Evolutionary conservation across 2,113 vertebrate species (phyloP), one percentile per base, ranked within the genome.

Genomic region (Phylloscopus trochilus): DNA sequence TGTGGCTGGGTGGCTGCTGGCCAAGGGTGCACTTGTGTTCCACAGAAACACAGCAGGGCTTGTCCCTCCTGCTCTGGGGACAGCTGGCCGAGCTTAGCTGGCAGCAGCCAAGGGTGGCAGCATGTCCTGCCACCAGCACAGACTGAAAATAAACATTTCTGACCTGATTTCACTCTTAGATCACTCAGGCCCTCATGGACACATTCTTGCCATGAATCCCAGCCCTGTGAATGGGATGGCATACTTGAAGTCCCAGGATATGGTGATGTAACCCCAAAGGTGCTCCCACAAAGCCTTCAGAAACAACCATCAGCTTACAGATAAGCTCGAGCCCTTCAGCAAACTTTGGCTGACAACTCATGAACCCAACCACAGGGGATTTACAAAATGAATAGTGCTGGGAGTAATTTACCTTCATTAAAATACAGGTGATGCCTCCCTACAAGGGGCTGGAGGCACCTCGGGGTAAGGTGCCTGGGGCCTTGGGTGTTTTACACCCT

Each of bases 21-120:
- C 94, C 93, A 92, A 59, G 72, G 69, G 46, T 80, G 73, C 44
- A 1, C 74, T 82, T 4, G 30, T 47, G 46, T 56, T 28, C 44
- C 12, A 0, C 87, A 76, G 66, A 87, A 81, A 51, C 68, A 16
- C 30, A 0, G 44, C 7, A 0, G 35, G 43, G 70, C 58, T 8
- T 5, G 10, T 17, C 1, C 3, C 69, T 77, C 33, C 64, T 0
- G 16, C 47, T 1, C 56, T 0, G 17, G 58, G 41, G 12, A 46
- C 5, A 2, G 23, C 73, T 16, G 6, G 0, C 0, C 0, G 60
- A 16, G 67, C 0, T 28, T 8, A 0, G 84, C 16, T 4, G 1
- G 31, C 19, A 2, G 58, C 11, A 5, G 13, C 30, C 18, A 0
- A 0, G 72, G 47, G 4, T 1, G 3, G 55, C 84, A 46, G 52